These are phyloP conservation scores for Theristicus caerulescens DNA, from an alignment of 2,113 vertebrate species.

Conservation along the genomic window DNA sequence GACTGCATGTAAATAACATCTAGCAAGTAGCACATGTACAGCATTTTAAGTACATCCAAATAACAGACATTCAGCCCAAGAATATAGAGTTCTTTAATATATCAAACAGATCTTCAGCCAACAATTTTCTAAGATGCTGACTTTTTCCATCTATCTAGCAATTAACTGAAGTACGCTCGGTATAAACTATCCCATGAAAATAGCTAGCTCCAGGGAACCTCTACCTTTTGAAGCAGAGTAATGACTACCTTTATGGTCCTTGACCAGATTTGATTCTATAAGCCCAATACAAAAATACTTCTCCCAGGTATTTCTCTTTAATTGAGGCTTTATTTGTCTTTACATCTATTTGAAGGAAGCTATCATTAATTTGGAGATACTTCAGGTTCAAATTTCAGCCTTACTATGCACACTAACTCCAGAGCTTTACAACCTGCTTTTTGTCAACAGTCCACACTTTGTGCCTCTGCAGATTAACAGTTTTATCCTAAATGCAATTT, in stretches of 20 bases:
- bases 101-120: neutral
- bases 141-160: neutral
- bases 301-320: neutral
- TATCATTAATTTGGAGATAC: neutral
- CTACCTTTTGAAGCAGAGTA: neutral
- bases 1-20: neutral
- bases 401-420: neutral
- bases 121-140: neutral
- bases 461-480: neutral
- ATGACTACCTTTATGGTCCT: neutral
- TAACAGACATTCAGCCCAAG: neutral
- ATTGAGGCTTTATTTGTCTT: neutral
- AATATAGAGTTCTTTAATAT: neutral
- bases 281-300: neutral
- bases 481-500: neutral
- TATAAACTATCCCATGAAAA: neutral
- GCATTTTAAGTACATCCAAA: neutral
- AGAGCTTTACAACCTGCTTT: neutral
- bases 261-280: neutral
- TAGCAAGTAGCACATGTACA: neutral
- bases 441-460: neutral
- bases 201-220: neutral
- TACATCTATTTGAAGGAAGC: neutral
- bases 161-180: neutral
- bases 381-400: neutral